Base-by-base conservation (phyloP, 2,113 vertebrate genomes). In the Saccopteryx leptura region DNA sequence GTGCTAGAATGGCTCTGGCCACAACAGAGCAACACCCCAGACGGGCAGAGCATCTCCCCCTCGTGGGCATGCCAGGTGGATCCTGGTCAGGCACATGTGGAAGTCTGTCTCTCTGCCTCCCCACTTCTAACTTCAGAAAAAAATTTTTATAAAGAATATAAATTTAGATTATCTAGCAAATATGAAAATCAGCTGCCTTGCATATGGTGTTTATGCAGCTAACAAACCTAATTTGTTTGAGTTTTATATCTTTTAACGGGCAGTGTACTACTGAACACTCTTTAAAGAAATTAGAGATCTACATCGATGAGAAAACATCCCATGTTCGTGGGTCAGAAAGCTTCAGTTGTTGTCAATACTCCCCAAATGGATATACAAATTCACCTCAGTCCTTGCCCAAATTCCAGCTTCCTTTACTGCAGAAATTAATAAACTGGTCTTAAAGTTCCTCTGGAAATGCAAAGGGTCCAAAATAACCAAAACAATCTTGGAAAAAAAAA, bases 391-490 rank as follows among this genome's bases (percentile, higher is more conserved):
- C n/a, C 12, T 46, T 91, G 66, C 31, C 39, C 79, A 88, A 68
- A 85, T 23, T 14, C 50, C n/a, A 88, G 6, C 46, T 91, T 84
- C 23, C 8, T 76, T 81, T 90, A 75, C 19, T 19, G 2, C 17
- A 81, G 23, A 87, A 81, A 79, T 63, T 61, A 76, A 79, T 83
- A 65, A 87, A 60, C 14, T 84, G 31, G 90, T 56, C 23, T 56
- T 84, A 79, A 95, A 96, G 48, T 78, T 83, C 54, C 60, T 52
- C 50, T n/a, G 33, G 39, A 88, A 91, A 88, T 78, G 19, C n/a
- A 93, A 60, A 54, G 26, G 5, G 39, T 23, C 28, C 61, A 83
- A 63, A 81, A 71, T 10, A 82, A 33, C 28, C 11, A 72, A 76
- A 81, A 90, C 1, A 63, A 71, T 58, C 12, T 71, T 75, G 31